These are phyloP conservation scores for Agapetus fuscipes DNA, from an alignment of 2,888 invertebrate species.

Conservation along the genomic window DNA sequence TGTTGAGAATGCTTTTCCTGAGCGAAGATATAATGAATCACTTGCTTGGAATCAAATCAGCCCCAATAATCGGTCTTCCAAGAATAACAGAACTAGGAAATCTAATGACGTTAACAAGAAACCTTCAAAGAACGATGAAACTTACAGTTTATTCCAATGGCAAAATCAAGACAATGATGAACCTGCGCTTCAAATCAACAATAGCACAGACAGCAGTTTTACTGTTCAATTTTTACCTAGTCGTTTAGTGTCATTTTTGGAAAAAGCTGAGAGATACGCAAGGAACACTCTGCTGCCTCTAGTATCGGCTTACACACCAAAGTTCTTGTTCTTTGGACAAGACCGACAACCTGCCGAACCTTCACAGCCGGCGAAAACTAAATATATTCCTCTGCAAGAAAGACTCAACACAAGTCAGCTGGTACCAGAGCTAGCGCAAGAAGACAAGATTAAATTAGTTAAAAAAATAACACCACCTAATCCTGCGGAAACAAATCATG, in stretches of 20 bases:
- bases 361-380: constrained; percentile 34
- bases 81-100: constrained; percentile 24
- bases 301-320: constrained; percentile 70
- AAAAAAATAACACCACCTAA: constrained; percentile 37
- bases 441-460: constrained; percentile 42
- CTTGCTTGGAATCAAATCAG: constrained; percentile 25
- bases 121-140: constrained; percentile 13
- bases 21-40: no score
- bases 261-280: constrained; percentile 73
- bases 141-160: constrained; percentile 21
- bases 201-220: constrained; percentile 30
- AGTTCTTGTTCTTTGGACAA: constrained; percentile 50
- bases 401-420: constrained; percentile 25
- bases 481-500: constrained; percentile 37
- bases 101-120: constrained; percentile 26
- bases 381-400: constrained; percentile 53
- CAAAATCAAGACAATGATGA: constrained; percentile 18
- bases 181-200: constrained; percentile 18
- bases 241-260: constrained; percentile 65
- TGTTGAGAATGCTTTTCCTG: constrained; percentile 27
- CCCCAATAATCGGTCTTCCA: constrained; percentile 18
- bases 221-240: constrained; percentile 75
- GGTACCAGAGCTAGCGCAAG: constrained; percentile 39
- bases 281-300: constrained; percentile 66
- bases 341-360: constrained; percentile 29